A percentile compares a stretch with the other conserved stretches of the same genome.
Evolutionary conservation across 2,113 vertebrate genomes (phyloP).

Genomic region (Crotalus tigris): DNA sequence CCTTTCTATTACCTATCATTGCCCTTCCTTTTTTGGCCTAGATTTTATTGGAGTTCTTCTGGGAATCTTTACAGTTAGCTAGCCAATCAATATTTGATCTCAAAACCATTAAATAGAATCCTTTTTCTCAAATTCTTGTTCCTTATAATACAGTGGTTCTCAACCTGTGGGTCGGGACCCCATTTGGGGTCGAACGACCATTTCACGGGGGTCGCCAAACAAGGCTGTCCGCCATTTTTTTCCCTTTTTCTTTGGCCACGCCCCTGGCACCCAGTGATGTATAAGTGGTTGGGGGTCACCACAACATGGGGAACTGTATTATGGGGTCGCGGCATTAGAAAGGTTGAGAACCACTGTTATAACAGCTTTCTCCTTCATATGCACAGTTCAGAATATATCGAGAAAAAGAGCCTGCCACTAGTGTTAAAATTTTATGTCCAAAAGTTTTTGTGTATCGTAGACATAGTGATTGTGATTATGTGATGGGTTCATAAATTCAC

Average conservation of each 20-base stretch:
- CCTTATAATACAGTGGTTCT: neutral
- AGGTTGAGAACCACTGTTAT: no score
- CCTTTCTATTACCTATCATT: neutral
- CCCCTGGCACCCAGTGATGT: no score
- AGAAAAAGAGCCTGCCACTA: neutral
- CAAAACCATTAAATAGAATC: neutral
- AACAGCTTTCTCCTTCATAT: neutral
- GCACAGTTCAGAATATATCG: neutral
- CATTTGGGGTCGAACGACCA: no score
- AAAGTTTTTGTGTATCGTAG: neutral
- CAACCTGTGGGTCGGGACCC: no score
- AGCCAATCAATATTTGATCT: neutral
- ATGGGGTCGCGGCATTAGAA: no score
- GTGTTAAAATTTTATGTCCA: neutral
- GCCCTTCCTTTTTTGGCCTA: neutral
- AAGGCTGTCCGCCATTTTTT: no score
- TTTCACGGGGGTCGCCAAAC: no score
- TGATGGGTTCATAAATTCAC: neutral
- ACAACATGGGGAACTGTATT: no score
- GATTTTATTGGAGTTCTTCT: neutral
- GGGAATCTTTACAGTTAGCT: neutral
- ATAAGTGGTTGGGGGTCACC: no score
- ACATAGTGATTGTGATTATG: neutral
- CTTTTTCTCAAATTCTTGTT: neutral
- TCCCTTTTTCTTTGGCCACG: no score